These are phyloP conservation scores for Halictus quadricinctus DNA, from an alignment of 2,888 invertebrate species.

Conservation along the genomic window DNA sequence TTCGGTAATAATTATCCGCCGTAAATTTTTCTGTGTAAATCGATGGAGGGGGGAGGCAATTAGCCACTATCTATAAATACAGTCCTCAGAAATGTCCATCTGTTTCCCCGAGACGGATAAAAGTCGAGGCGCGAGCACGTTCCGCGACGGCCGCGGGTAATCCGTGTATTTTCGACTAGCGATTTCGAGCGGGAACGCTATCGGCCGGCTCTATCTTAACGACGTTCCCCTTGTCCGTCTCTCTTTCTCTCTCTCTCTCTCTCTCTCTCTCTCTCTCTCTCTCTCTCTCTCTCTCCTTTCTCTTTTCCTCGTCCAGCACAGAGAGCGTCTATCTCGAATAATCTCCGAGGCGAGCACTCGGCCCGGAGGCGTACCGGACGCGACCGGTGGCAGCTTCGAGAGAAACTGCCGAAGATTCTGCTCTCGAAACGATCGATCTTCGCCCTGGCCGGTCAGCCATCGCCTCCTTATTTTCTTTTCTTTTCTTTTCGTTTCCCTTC, in stretches of 20 bases:
- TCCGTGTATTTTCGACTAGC: constrained; percentile 70
- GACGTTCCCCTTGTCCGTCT: constrained; percentile 71
- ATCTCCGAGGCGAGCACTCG: constrained; percentile 59
- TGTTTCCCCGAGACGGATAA: neutral
- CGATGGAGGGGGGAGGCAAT: neutral
- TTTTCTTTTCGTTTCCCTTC: neutral
- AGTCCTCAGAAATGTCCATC: neutral
- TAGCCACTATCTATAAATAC: neutral
- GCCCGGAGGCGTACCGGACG: constrained; percentile 35
- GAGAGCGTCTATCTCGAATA: constrained; percentile 61
- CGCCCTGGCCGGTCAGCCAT: constrained; percentile 27
- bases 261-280: neutral
- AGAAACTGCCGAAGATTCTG: constrained; percentile 59
- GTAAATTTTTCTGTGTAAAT: neutral
- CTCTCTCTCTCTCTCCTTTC: neutral
- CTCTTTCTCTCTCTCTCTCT: neutral
- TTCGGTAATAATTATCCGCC: too few species aligned
- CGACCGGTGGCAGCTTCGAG: constrained; percentile 55
- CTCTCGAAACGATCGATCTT: constrained; percentile 68
- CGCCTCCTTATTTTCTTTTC: neutral
- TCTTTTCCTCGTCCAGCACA: constrained; percentile 32
- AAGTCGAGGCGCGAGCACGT: neutral
- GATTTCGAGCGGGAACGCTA: constrained; percentile 67
- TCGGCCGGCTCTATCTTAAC: constrained; percentile 76
- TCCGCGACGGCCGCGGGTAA: constrained; percentile 64